Evolutionary conservation across 2,113 vertebrate species (phyloP).

Genomic region (Arizona elegans): DNA sequence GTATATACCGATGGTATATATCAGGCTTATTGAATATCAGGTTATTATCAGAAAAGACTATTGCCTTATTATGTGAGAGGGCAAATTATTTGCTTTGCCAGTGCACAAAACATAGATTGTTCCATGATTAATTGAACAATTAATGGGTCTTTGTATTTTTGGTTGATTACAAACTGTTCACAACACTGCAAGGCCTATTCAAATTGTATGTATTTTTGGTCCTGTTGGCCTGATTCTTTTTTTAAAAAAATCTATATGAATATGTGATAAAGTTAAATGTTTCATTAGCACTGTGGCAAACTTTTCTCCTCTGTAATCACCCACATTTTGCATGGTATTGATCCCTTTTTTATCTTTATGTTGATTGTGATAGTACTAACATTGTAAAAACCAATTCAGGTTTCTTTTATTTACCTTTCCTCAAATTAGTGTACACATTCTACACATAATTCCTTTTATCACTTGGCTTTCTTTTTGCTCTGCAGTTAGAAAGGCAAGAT

Average conservation of each 20-base stretch:
- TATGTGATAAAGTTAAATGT: not conserved
- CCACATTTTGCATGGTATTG: slow-evolving; percentile 16
- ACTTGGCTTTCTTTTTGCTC: not conserved
- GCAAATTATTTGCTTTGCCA: not conserved
- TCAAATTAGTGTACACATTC: slow-evolving; percentile 14
- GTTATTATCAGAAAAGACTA: slow-evolving; percentile 9
- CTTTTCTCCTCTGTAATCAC: not conserved
- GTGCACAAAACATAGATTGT: slow-evolving; percentile 3
- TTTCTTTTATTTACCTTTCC: slow-evolving; percentile 7
- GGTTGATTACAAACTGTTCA: not conserved
- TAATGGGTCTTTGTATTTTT: slow-evolving; percentile 4
- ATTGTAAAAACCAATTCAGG: not conserved
- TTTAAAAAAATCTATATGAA: not conserved
- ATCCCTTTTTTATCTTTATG: not conserved
- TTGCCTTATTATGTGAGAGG: not conserved
- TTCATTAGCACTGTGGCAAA: not conserved
- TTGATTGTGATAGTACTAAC: not conserved
- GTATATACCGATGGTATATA: not conserved
- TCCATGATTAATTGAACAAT: not conserved
- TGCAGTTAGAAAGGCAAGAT: not conserved
- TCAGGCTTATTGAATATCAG: not conserved
- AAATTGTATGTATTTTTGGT: not conserved
- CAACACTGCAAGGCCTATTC: not conserved
- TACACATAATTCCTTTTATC: not conserved
- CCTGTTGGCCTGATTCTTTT: not conserved